Base-by-base conservation (phyloP, 2,888 invertebrate genomes). In the Trisateles emortualis region DNA sequence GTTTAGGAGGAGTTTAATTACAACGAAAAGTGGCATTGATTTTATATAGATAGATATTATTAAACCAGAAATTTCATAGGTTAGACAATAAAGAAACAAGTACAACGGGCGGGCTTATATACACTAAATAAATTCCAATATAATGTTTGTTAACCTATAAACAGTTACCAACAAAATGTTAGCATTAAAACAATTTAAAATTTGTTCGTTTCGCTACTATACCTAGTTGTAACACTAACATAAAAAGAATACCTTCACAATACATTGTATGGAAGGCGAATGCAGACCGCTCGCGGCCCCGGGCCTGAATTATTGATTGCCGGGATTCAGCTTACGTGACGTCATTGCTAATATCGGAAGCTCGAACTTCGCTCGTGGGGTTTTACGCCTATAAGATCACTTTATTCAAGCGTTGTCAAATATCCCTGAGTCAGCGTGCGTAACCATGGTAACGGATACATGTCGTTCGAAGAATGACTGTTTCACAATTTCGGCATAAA, bases 221-320 rank as follows among this genome's bases (percentile, higher is more conserved):
- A 13, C 10, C n/a, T n/a, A n/a, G n/a, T 44, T 26, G 14, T 17
- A 29, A n/a, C 36, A 26, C 8, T 8, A 26, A 22, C 16, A 4
- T 29, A 16, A 17, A 29, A 9, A 19, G 4, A 14, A 13, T 14
- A 6, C 33, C 13, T 11, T 11, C 5, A 32, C 13, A 14, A 14
- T 8, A 30, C n/a, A 11, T 11, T n/a, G 30, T 33, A 14, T 19
- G 19, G 3, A 8, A 19, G 19, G 1, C 19, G 36, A 19, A n/a
- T 36, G 13, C n/a, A 19, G 36, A 1, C 35, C 9, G 16, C 10
- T 9, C 43, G 40, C 30, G 40, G 30, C 52, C 32, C 22, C 41
- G 38, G n/a, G 29, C 51, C 55, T 70, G 57, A 61, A 64, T 64
- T 63, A 74, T 72, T 72, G 72, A 72, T 66, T 53, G 44, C 49